Evolutionary conservation across 2,888 invertebrate species (phyloP).

Genomic region (Hyppa rectilinea): DNA sequence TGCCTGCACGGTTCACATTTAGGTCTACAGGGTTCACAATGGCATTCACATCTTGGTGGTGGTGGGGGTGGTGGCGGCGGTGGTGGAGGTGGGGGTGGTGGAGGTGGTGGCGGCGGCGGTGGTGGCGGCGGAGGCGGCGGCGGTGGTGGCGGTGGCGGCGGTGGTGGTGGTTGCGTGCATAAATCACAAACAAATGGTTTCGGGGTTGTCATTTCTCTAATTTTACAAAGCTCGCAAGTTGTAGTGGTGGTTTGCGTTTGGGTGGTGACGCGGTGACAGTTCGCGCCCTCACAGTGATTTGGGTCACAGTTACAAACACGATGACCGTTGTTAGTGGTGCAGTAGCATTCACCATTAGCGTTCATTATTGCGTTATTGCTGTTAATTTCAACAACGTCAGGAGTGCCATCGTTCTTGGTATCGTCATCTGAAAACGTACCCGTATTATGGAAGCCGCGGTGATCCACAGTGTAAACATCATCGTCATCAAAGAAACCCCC

Average conservation of each 20-base stretch:
- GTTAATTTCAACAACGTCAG: conserved; percentile 13
- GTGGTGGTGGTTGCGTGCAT: neutral
- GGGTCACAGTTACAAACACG: conserved; percentile 19
- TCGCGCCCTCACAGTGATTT: conserved; percentile 19
- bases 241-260: conserved; percentile 6
- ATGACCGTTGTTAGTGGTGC: conserved; percentile 2
- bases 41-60: neutral
- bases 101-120: neutral
- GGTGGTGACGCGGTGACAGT: conserved; percentile 12
- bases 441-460: conserved; percentile 9
- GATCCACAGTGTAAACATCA: neutral
- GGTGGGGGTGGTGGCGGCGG: neutral
- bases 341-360: conserved; percentile 6
- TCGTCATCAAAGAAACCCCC: neutral
- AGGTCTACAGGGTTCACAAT: conserved; percentile 1
- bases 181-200: conserved; percentile 14
- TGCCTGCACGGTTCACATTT: conserved; percentile 11
- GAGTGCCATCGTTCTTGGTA: neutral
- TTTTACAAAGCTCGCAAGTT: conserved; percentile 26
- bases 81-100: neutral
- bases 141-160: neutral
- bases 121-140: neutral
- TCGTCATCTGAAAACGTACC: neutral
- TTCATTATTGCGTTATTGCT: conserved; percentile 8
- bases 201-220: conserved; percentile 2